Evolutionary conservation across 2,888 invertebrate species (phyloP).

Genomic region (Zele albiditarsus): DNA sequence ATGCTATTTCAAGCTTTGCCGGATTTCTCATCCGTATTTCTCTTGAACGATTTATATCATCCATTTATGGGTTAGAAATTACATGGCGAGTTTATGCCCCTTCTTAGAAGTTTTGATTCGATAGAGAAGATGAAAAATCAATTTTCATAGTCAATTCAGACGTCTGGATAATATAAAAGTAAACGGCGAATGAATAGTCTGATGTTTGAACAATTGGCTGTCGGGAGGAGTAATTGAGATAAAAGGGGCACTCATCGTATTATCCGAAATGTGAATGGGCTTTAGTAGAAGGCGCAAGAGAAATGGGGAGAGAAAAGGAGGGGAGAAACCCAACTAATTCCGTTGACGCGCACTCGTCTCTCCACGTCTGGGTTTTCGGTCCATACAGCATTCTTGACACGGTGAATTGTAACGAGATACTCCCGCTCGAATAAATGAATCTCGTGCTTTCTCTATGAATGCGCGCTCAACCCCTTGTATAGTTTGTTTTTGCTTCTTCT

Average conservation of each 20-base stretch:
- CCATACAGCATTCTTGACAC: background rate
- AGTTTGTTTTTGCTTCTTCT: too few relatives aligned
- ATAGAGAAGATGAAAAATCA: too few relatives aligned
- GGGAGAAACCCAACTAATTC: conserved; percentile 13
- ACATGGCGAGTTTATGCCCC: too few relatives aligned
- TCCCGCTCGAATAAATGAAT: conserved; percentile 37
- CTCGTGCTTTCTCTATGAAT: conserved; percentile 20
- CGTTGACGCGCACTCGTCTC: background rate
- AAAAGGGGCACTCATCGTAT: conserved; percentile 19
- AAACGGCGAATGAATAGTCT: background rate
- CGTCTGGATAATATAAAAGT: too few relatives aligned
- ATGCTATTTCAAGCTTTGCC: too few relatives aligned
- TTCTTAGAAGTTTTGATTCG: too few relatives aligned
- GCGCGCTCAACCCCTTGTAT: background rate
- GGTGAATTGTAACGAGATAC: conserved; percentile 39
- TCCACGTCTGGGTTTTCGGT: background rate
- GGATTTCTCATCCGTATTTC: too few relatives aligned
- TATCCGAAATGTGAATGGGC: conserved; percentile 28
- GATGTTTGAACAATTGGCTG: background rate
- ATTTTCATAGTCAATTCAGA: too few relatives aligned
- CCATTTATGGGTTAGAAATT: too few relatives aligned
- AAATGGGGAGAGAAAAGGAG: conserved; percentile 11
- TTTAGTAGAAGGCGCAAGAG: conserved; percentile 6
- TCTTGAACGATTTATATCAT: too few relatives aligned
- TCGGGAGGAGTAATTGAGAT: conserved; percentile 20